Evolutionary conservation across 2,797 vertebrate genomes (phyloP).

Genomic region (Neostethus bicornis): DNA sequence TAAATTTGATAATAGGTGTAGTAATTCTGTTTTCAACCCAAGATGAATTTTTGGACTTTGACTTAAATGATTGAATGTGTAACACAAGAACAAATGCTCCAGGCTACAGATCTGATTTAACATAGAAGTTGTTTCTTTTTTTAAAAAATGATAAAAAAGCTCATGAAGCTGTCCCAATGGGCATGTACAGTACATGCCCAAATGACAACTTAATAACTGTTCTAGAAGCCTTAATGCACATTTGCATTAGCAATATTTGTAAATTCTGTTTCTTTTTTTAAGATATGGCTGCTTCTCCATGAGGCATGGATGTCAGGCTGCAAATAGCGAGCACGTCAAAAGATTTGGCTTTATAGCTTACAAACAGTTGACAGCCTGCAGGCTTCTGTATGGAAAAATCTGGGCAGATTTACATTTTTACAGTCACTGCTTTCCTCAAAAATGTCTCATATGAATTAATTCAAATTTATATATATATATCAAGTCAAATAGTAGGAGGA

Average conservation of each 20-base stretch:
- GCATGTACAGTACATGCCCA: conserved; percentile 38
- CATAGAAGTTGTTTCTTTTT: conserved; percentile 49
- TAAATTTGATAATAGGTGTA: conserved; percentile 35
- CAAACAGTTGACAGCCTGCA: conserved; percentile 22
- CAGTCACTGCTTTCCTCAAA: conserved; percentile 11
- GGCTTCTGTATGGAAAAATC: conserved; percentile 28
- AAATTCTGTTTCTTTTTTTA: conserved; percentile 47
- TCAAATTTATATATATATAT: conserved; percentile 2
- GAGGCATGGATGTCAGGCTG: conserved; percentile 25
- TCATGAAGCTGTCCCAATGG: conserved; percentile 51
- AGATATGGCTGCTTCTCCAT: conserved; percentile 36
- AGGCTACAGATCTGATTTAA: conserved; percentile 42
- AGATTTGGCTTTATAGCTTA: conserved; percentile 31
- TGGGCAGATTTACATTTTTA: conserved; percentile 3
- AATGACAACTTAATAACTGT: conserved; percentile 50
- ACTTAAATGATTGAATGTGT: conserved; percentile 23
- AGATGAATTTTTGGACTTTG: conserved; percentile 17
- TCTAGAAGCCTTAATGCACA: conserved; percentile 46
- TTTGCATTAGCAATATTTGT: conserved; percentile 57
- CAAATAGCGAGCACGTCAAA: conserved; percentile 22
- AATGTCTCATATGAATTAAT: conserved; percentile 4
- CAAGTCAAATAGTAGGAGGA: not conserved
- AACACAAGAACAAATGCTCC: conserved; percentile 25
- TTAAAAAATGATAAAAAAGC: conserved; percentile 41
- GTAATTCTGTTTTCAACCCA: conserved; percentile 33